Base-by-base conservation (phyloP, 1,140 invertebrate species). In the Aethina tumida region DNA sequence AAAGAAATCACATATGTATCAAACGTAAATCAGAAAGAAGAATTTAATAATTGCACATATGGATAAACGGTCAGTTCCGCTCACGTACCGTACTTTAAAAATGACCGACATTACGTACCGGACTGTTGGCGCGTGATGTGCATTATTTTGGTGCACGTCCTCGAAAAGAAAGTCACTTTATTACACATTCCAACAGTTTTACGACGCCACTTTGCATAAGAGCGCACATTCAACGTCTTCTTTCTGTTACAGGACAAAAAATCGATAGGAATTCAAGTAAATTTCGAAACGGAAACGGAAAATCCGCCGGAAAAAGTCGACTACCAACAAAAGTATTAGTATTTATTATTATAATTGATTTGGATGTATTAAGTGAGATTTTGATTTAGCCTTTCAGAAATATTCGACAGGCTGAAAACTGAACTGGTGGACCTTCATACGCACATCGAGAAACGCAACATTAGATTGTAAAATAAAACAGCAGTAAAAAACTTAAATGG, bases 191-290 rank as follows among this genome's bases (percentile, higher is more conserved):
- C n/a, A n/a, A n/a, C n/a, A n/a, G n/a, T n/a, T n/a, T n/a, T n/a
- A n/a, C n/a, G n/a, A n/a, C n/a, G n/a, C n/a, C n/a, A n/a, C n/a
- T n/a, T n/a, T n/a, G n/a, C n/a, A n/a, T n/a, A n/a, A n/a, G n/a
- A n/a, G n/a, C n/a, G n/a, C n/a, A n/a, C n/a, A n/a, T n/a, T n/a
- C n/a, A n/a, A n/a, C n/a, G n/a, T n/a, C n/a, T n/a, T n/a, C n/a
- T n/a, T n/a, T n/a, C n/a, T n/a, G n/a, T 48, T 48, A 12, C 27
- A 48, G 47, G 35, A 29, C 9, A 45, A 17, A 37, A 51, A 45
- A 47, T 52, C 52, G 2, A 41, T 54, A 28, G 49, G 52, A 33
- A 44, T 51, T 13, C 52, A 54, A 47, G 52, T 54, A n/a, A 35
- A 39, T 30, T 35, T 27, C 14, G 39, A 47, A 36, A 45, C 30